These are phyloP conservation scores for Sycophaga agraensis DNA, from an alignment of 1,140 invertebrate genomes.

Conservation along the genomic window DNA sequence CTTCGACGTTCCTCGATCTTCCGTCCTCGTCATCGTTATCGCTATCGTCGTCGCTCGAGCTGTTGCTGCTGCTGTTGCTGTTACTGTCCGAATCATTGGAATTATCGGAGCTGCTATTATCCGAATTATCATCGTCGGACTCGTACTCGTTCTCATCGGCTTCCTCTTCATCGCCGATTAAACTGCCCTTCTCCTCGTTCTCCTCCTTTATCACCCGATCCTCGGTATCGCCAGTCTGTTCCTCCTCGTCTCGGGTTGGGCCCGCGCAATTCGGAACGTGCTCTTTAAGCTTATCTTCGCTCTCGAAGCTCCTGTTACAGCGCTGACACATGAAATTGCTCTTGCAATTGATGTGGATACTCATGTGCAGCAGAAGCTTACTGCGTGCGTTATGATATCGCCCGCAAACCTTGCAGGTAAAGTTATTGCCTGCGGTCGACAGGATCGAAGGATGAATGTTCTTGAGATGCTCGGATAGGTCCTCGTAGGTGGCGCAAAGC, in stretches of 20 bases:
- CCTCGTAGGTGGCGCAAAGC: conserved; percentile 58
- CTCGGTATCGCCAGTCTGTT: conserved; percentile 10
- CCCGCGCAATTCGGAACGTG: conserved; percentile 42
- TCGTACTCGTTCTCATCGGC: conserved; percentile 30
- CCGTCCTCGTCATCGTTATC: conserved; percentile 41
- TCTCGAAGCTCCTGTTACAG: conserved; percentile 47
- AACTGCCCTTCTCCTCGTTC: conserved; percentile 39
- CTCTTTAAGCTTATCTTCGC: conserved; percentile 44
- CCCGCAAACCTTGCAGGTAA: conserved; percentile 64
- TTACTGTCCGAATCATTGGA: conserved; percentile 44
- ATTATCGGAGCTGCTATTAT: conserved; percentile 39
- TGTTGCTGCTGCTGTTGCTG: conserved; percentile 29
- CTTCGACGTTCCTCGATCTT: conserved; percentile 30
- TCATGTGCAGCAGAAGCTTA: conserved; percentile 62
- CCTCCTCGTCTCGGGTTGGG: conserved; percentile 22
- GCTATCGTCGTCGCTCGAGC: conserved; percentile 34
- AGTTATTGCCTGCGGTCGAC: conserved; percentile 62
- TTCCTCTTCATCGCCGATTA: conserved; percentile 39
- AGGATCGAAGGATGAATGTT: conserved; percentile 57
- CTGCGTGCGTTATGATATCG: conserved; percentile 64
- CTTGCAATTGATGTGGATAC: conserved; percentile 61
- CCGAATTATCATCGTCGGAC: conserved; percentile 36
- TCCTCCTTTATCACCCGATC: conserved; percentile 17
- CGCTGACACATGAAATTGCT: conserved; percentile 46
- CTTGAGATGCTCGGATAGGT: conserved; percentile 60